Base-by-base conservation (phyloP, 2,113 vertebrate species). In the Xenopus borealis region DNA sequence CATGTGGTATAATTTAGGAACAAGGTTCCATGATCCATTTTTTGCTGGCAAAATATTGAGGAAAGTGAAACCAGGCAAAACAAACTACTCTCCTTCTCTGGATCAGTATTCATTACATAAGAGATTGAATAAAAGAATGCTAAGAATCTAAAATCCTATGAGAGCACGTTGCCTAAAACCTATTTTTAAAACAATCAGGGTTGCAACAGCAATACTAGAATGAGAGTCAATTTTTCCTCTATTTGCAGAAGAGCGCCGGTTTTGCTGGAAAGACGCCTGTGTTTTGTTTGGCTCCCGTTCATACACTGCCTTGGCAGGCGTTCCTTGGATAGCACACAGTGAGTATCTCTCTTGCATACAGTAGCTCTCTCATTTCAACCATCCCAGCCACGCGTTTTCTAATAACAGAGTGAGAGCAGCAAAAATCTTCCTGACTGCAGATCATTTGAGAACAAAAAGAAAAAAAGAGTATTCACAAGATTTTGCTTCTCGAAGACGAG, bases 231-330 rank as follows among this genome's bases (percentile, higher is more conserved):
- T 94, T 93, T 88, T 89, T 90, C 91, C 91, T 93, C 91, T 92
- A 85, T 94, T 90, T 94, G 94, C 92, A 93, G 94, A 89, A 95
- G 93, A 85, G 92, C 88, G 92, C 88, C 86, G 92, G 89, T 91
- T 89, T 89, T 84, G 78, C 90, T 87, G 94, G 94, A 92, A 92
- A 89, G 91, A 83, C 89, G 93, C 93, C 93, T 86, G 89, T 97
- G 94, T 97, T 98, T 95, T 92, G 92, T 94, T 98, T 98, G 96
- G 96, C 95, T 87, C 80, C 89, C 82, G 91, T 92, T 95, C 95
- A 94, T 89, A 93, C 86, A 84, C 88, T 86, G 92, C 88, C 89
- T 95, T 97, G 96, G 95, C 94, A 93, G 90, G 80, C 79, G 87
- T 83, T 89, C 88, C 90, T 88, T 92, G 95, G 94, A 95, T 88